Evolutionary conservation across 1,140 invertebrate species (phyloP), one percentile per base, ranked within the genome.

Genomic region (Drosophila melanica): DNA sequence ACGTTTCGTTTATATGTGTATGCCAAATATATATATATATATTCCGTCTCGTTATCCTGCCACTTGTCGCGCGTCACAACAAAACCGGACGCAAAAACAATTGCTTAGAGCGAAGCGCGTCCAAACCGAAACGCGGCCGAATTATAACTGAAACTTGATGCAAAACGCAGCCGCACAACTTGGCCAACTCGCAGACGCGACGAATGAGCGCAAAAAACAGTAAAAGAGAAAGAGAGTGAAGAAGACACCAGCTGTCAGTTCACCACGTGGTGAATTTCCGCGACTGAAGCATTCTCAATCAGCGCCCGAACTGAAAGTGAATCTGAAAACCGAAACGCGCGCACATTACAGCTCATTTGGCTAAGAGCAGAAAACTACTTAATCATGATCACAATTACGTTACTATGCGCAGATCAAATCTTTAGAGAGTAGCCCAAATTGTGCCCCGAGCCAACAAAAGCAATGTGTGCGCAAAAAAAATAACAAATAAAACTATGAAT

Each of bases 71-170:
- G 54, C 20, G 30, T 7, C 20, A n/a, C 55, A 42, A 42, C 12
- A 39, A 68, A 64, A 58, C 63, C 71, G 63, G 20, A 60, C 16
- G 30, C 3, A 39, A 41, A n/a, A 41, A 44, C 8, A 20, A 54
- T 51, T 57, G 39, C 18, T 33, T 30, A 47, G 51, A 70, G 53
- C 51, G 66, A 64, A 75, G 47, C 84, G 79, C 82, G 82, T 85
- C 82, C 84, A 66, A 71, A 64, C 57, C 79, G 79, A 79, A 54
- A 64, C 84, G 84, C 82, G 86, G 75, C 71, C 71, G 72, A 53
- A 44, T 71, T 89, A 59, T 81, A 89, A 87, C 82, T 87, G 84
- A 87, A 87, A 87, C 79, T 87, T 82, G 53, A 37, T 50, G 47
- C 54, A 51, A 54, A 45, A 20, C 48, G 39, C 66, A 62, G 66